Percentiles rank a stretch among this genome's conserved stretches.
These are phyloP conservation scores for Chaetogeoica ovagalla DNA, from an alignment of 2,888 invertebrate species.

Conservation along the genomic window DNA sequence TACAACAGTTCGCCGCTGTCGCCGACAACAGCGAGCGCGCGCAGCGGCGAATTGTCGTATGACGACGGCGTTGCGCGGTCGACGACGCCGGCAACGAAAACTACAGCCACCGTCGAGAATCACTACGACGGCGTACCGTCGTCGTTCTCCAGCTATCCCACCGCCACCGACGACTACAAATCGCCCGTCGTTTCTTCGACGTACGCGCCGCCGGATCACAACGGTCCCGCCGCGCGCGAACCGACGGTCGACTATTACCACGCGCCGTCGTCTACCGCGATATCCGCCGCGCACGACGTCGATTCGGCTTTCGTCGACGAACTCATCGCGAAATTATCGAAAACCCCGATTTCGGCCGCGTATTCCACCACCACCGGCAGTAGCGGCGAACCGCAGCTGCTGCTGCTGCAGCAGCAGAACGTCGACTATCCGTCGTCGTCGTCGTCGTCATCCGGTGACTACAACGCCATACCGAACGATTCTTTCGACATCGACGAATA, in stretches of 20 bases:
- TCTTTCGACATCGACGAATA: conserved; percentile 28
- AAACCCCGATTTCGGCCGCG: background rate
- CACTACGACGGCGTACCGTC: no score
- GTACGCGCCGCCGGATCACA: conserved; percentile 2
- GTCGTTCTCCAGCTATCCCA: conserved; percentile 6
- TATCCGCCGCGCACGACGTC: background rate
- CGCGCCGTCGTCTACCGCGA: background rate
- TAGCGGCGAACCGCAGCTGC: no score
- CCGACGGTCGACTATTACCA: conserved; percentile 45
- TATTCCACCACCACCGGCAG: background rate
- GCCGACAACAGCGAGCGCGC: background rate
- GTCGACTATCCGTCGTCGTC: background rate
- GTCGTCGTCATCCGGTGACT: background rate
- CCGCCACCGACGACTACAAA: conserved; percentile 4
- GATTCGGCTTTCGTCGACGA: conserved; percentile 25
- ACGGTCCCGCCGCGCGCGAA: background rate
- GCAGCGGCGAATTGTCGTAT: background rate
- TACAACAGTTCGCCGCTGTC: conserved; percentile 3
- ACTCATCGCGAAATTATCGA: conserved; percentile 30
- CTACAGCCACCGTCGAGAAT: no score
- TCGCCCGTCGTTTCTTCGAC: conserved; percentile 12
- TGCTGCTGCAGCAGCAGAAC: background rate
- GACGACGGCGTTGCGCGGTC: background rate
- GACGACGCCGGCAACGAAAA: background rate
- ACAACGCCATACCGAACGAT: conserved; percentile 12